These are phyloP conservation scores for Neopipo cinnamomea DNA, from an alignment of 2,113 vertebrate genomes.

Conservation along the genomic window DNA sequence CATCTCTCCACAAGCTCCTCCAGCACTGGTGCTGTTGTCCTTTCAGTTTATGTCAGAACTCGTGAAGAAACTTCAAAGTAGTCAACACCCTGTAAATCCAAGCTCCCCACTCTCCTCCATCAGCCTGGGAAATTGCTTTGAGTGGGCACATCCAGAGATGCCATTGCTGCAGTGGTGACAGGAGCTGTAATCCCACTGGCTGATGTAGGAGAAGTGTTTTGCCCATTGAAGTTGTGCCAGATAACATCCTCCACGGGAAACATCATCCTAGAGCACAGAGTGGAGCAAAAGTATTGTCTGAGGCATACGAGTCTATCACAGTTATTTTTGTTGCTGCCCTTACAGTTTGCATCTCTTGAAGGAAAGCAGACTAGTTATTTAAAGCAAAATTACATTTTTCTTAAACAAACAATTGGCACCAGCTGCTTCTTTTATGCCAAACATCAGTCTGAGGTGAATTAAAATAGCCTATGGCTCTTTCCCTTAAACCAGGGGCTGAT, in stretches of 20 bases:
- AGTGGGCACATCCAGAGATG: background rate
- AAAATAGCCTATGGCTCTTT: constrained; percentile 40
- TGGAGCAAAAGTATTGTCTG: constrained; percentile 20
- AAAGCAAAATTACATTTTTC: constrained; percentile 34
- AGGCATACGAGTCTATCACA: constrained; percentile 1
- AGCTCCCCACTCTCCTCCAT: background rate
- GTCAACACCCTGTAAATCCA: background rate
- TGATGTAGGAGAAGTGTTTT: background rate
- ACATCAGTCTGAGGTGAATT: background rate
- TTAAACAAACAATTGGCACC: constrained; percentile 39
- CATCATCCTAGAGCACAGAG: background rate
- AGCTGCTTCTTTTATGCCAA: constrained; percentile 54
- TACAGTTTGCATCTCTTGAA: background rate
- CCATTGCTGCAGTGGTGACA: background rate
- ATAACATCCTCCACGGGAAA: background rate
- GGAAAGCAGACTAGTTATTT: constrained; percentile 61
- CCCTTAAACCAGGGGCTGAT: constrained; percentile 33
- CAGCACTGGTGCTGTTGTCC: background rate
- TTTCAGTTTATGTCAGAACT: background rate
- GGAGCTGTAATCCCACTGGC: background rate
- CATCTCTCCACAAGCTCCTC: background rate
- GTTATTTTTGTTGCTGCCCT: constrained; percentile 58
- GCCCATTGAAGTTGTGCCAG: background rate
- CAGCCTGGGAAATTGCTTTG: background rate
- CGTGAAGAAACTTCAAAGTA: background rate